Base-by-base conservation (phyloP, 1,140 invertebrate genomes). In the Bombus cullumanus region DNA sequence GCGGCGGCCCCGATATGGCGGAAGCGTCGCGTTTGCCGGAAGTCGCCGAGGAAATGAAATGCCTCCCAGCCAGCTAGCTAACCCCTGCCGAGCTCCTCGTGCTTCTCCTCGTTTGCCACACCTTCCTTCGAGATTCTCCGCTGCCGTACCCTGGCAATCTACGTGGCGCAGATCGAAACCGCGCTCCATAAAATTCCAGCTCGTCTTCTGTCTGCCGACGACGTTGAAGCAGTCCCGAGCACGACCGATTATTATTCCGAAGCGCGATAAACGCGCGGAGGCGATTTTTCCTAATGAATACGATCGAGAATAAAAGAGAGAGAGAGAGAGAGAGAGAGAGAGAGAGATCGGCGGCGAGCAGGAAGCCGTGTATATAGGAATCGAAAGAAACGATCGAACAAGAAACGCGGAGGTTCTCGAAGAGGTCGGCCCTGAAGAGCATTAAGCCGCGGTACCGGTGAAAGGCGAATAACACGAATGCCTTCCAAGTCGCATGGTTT, bases 21-120 rank as follows among this genome's bases (percentile, higher is more conserved):
- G 94, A 95, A 95, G 94, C 94, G 92, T 93, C 94, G 94, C 93
- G 93, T 94, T 95, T 94, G 93, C 94, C 94, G 94, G 94, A 94
- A 95, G 94, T 94, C 93, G 92, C 91, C 91, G 91, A 94, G 94
- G 94, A 95, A 95, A 95, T 95, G 94, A 95, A 95, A 95, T 93
- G 91, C 92, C 93, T 91, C 92, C 89, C 89, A 87, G 89, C 87
- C 89, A 72, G 79, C 80, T 77, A 72, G 79, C 80, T 86, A 84
- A 76, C 86, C 87, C 83, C 87, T 78, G 34, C 81, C 73, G 57
- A 59, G 87, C 82, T 77, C 68, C 80, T 86, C 88, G 76, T 59
- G 84, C 66, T 76, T 72, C 84, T 53, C 28, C 69, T 64, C 41
- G 25, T 62, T 77, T n/a, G 76, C 83, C 75, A 53, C 73, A 76